A percentile compares a stretch with the other conserved stretches of the same genome.
These are phyloP conservation scores for Peromyscus maniculatus DNA, from an alignment of 2,113 vertebrate species.

Conservation along the genomic window DNA sequence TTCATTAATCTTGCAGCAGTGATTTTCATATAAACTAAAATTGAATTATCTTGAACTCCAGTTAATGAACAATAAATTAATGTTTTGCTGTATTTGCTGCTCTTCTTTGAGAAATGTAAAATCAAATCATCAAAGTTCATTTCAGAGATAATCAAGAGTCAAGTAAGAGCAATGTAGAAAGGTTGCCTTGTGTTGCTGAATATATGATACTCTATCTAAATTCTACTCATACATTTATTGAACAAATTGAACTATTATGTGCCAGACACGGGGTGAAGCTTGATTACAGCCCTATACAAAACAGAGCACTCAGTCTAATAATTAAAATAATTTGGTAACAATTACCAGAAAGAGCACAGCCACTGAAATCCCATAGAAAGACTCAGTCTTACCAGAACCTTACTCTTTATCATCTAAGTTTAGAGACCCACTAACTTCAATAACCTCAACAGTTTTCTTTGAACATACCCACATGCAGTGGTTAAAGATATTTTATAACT, in stretches of 20 bases:
- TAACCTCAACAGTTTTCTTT: background rate
- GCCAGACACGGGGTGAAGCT: background rate
- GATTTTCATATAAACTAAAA: slow-evolving; percentile 39
- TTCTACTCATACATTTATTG: slow-evolving; percentile 44
- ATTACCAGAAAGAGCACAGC: background rate
- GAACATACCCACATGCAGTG: background rate
- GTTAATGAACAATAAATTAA: slow-evolving; percentile 44
- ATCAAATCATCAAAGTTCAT: background rate
- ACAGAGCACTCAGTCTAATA: background rate
- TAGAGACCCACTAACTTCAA: background rate
- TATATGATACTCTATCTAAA: background rate
- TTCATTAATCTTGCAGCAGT: slow-evolving; percentile 26
- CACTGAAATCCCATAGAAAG: background rate
- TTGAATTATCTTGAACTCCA: slow-evolving; percentile 42
- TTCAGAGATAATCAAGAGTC: slow-evolving; percentile 16
- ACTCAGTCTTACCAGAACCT: background rate
- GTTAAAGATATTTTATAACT: slow-evolving; percentile 5
- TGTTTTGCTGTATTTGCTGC: slow-evolving; percentile 10
- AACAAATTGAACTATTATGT: slow-evolving; percentile 9
- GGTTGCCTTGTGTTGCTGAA: background rate
- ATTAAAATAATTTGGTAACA: slow-evolving; percentile 24
- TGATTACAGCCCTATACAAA: background rate
- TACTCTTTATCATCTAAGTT: background rate
- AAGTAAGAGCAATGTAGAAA: background rate
- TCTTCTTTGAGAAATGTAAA: slow-evolving; percentile 51